Base-by-base conservation (phyloP, 2,888 invertebrate genomes). In the Nesidiocoris tenuis region DNA sequence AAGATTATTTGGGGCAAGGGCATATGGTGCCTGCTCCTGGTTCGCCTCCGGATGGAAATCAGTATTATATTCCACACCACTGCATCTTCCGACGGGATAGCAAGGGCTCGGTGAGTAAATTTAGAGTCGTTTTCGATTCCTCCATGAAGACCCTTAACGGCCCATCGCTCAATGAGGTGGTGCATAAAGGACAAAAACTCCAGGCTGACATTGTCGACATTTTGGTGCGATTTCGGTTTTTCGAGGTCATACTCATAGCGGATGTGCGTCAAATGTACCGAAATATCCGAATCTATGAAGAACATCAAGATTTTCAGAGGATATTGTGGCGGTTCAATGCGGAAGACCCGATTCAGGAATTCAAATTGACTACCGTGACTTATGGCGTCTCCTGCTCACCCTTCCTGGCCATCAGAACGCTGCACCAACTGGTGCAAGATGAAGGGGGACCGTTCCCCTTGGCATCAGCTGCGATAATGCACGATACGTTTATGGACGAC, bases 51-150 rank as follows among this genome's bases (percentile, higher is more conserved):
- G 22, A 21, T 21, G 21, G 18, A 22, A 16, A n/a, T 16, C n/a
- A 18, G 7, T 74, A 74, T 22, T 65, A 64, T 22, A 64, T 72
- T 16, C 72, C 74, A 7, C 74, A 74, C 54, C 74, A 74, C 23
- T 64, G 65, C 17, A 66, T 74, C 18, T 64, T 64, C 39, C 39
- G 72, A 9, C n/a, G n/a, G n/a, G n/a, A n/a, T n/a, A n/a, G n/a
- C n/a, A n/a, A n/a, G n/a, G n/a, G n/a, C n/a, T n/a, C n/a, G n/a
- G n/a, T n/a, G n/a, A n/a, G n/a, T n/a, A n/a, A n/a, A n/a, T n/a
- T n/a, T n/a, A n/a, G n/a, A n/a, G n/a, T n/a, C n/a, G n/a, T n/a
- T n/a, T n/a, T n/a, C n/a, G n/a, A n/a, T n/a, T n/a, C n/a, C n/a
- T n/a, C n/a, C n/a, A n/a, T n/a, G n/a, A n/a, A n/a, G n/a, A n/a